Evolutionary conservation across 2,113 vertebrate genomes (phyloP).

Genomic region (Melanotaenia duboulayi): DNA sequence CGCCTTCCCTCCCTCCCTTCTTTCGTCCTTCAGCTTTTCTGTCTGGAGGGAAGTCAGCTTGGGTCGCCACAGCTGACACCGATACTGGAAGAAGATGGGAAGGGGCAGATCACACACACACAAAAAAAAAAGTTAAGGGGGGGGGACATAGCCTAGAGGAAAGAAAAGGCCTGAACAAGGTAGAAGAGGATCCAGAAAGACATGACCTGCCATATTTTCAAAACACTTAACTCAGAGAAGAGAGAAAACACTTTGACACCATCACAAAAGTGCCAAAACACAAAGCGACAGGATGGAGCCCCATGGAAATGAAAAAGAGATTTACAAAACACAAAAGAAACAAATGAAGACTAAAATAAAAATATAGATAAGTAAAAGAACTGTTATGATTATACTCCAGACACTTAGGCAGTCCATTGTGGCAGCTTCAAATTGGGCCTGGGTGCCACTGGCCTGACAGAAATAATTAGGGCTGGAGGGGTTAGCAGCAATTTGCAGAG

Average conservation of each 20-base stretch:
- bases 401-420: conserved; percentile 71
- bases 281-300: conserved; percentile 50
- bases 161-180: conserved; percentile 29
- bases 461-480: conserved; percentile 80
- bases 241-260: conserved; percentile 72
- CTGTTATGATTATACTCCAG: conserved; percentile 71
- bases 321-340: conserved; percentile 38
- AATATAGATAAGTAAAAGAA: conserved; percentile 37
- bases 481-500: conserved; percentile 74
- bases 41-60: conserved; percentile 78
- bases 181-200: conserved; percentile 30
- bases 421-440: conserved; percentile 76
- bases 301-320: conserved; percentile 40
- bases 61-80: conserved; percentile 82
- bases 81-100: conserved; percentile 69
- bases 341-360: conserved; percentile 35
- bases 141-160: conserved; percentile 24
- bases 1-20: conserved; percentile 36
- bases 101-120: conserved; percentile 15
- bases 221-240: conserved; percentile 67
- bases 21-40: conserved; percentile 51
- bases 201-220: conserved; percentile 44
- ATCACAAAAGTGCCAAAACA: conserved; percentile 57
- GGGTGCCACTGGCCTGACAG: conserved; percentile 76
- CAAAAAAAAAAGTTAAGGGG: conserved; percentile 48